Evolutionary conservation across 2,797 vertebrate species (phyloP).

Genomic region (Sebastiscus albofasciatus): DNA sequence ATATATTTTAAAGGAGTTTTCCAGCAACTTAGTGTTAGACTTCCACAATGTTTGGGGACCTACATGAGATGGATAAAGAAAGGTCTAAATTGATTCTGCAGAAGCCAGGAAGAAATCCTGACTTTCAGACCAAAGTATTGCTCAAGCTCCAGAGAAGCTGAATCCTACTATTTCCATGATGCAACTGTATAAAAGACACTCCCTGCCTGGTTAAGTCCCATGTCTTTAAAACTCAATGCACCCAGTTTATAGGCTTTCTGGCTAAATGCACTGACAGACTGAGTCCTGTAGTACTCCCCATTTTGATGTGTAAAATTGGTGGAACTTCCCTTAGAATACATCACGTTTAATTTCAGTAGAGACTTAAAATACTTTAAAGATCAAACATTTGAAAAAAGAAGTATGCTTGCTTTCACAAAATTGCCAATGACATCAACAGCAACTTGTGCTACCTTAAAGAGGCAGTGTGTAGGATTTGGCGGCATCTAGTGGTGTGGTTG

Average conservation of each 20-base stretch:
- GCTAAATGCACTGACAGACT: not conserved
- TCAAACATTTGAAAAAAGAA: not conserved
- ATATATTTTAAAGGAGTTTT: slow-evolving; percentile 32
- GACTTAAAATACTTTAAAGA: not conserved
- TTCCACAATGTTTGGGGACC: slow-evolving; percentile 23
- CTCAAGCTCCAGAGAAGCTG: slow-evolving; percentile 21
- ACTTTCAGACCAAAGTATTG: slow-evolving; percentile 19
- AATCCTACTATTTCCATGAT: slow-evolving; percentile 22
- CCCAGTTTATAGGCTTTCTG: not conserved
- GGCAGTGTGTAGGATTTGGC: no score
- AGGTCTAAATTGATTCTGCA: slow-evolving; percentile 22
- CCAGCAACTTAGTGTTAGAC: not conserved
- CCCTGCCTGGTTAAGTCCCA: not conserved
- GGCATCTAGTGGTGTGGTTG: no score
- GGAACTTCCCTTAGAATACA: not conserved
- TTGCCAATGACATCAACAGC: not conserved
- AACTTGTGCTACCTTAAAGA: not conserved
- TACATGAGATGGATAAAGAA: slow-evolving; percentile 20
- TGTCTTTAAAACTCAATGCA: not conserved
- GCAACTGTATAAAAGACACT: not conserved
- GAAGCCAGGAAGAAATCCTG: slow-evolving; percentile 5
- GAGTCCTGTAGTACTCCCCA: no score
- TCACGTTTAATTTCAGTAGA: not conserved
- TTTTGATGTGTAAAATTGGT: not conserved
- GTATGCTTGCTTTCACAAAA: not conserved